Conservation (phyloP, 2,797 vertebrate species). For the Vultur gryphus region DNA sequence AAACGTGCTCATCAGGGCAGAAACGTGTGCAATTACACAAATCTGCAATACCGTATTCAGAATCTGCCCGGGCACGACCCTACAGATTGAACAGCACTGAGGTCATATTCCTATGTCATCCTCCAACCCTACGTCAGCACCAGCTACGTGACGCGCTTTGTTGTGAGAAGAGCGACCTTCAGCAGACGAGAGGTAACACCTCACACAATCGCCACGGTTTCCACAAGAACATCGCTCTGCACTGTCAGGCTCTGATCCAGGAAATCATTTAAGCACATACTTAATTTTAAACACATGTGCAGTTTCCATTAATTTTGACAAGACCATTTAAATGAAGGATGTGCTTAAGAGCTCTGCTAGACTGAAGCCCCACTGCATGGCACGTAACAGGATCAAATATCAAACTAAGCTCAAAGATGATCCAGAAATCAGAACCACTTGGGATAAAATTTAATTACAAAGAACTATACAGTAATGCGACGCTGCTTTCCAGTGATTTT, state of each 20-base stretch:
- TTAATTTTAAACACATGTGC: not conserved
- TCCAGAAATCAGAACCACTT: not conserved
- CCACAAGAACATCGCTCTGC: not conserved
- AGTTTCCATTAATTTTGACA: not conserved
- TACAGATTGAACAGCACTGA: not conserved
- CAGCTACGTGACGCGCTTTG: not conserved
- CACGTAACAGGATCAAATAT: not conserved
- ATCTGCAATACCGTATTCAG: fast-evolving
- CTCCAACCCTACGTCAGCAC: not conserved
- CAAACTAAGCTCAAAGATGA: not conserved
- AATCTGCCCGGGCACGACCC: not conserved
- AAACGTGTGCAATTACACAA: not conserved
- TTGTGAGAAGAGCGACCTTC: not conserved
- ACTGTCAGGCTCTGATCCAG: not conserved
- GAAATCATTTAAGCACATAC: not conserved
- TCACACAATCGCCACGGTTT: fast-evolving
- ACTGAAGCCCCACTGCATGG: not conserved
- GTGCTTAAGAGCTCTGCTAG: not conserved
- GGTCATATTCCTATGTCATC: not conserved
- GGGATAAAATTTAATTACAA: not conserved
- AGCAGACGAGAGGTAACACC: not conserved
- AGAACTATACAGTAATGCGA: not conserved
- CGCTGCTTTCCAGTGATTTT: not conserved
- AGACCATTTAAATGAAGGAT: not conserved
- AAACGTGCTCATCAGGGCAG: not conserved